These are phyloP conservation scores for Oreonectes daqikongensis DNA, from an alignment of 2,797 vertebrate species.

Conservation along the genomic window DNA sequence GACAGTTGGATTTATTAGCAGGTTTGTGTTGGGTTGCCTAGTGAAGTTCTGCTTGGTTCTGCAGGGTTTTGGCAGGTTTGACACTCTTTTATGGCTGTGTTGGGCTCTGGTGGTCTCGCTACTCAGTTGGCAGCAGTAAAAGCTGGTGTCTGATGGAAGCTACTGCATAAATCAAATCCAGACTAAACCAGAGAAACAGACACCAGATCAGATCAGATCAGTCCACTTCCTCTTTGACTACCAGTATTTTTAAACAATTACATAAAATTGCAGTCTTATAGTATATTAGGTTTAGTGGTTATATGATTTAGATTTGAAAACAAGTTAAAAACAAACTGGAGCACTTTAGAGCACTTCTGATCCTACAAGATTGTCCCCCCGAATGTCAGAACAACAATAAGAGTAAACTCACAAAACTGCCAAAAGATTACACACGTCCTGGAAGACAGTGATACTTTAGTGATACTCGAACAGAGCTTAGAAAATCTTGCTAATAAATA, in stretches of 20 bases:
- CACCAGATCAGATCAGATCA: conserved; percentile 24
- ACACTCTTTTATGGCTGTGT: conserved; percentile 58
- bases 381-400: conserved; percentile 2
- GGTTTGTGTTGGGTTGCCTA: neutral
- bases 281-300: neutral
- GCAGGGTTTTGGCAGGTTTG: conserved; percentile 54
- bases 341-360: neutral
- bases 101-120: conserved; percentile 56
- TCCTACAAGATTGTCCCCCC: neutral
- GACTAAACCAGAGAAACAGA: conserved; percentile 64
- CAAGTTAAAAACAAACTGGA: neutral
- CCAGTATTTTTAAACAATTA: conserved; percentile 1
- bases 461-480: conserved; percentile 19
- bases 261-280: neutral
- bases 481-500: conserved; percentile 29
- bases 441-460: conserved; percentile 12
- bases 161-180: conserved; percentile 70
- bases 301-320: no score
- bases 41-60: conserved; percentile 2
- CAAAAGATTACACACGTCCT: conserved; percentile 39
- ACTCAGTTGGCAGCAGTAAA: conserved; percentile 63
- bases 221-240: conserved; percentile 11
- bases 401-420: conserved; percentile 5
- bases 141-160: conserved; percentile 58
- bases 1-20: conserved; percentile 23